Conservation (phyloP, 2,797 vertebrate species). For the Acrossocheilus fasciatus region DNA sequence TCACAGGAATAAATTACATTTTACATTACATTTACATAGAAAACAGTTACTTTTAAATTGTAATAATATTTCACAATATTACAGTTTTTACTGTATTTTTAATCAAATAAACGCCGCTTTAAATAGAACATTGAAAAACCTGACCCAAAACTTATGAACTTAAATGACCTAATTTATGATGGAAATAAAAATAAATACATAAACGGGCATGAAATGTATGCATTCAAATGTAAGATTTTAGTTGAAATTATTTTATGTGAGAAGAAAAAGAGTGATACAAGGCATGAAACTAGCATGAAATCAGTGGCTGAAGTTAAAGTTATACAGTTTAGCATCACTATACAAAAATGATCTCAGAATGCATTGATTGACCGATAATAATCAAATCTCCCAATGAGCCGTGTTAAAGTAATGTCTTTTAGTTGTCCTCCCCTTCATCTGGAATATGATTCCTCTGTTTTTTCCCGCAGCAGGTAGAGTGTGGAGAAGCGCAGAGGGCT, state of each 20-base stretch:
- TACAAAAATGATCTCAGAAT: not conserved
- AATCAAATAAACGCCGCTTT: too few species aligned
- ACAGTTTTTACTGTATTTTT: too few species aligned
- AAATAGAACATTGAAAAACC: too few species aligned
- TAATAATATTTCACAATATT: too few species aligned
- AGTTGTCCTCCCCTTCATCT: not conserved
- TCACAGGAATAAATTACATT: too few species aligned
- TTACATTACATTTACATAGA: too few species aligned
- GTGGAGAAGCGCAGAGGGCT: conserved; percentile 39
- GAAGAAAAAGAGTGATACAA: not conserved
- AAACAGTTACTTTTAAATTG: too few species aligned
- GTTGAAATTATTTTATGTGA: not conserved
- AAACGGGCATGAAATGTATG: not conserved
- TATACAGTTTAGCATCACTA: not conserved
- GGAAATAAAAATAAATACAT: too few species aligned
- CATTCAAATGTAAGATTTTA: too few species aligned
- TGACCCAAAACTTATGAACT: too few species aligned
- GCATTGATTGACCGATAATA: not conserved
- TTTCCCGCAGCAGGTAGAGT: not conserved
- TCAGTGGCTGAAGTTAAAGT: not conserved
- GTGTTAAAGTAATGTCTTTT: not conserved
- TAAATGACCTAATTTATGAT: not conserved
- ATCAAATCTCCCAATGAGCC: not conserved
- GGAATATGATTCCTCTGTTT: not conserved
- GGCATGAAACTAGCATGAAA: not conserved